Evolutionary conservation across 2,888 invertebrate species (phyloP).

Genomic region (Cataglyphis livida): DNA sequence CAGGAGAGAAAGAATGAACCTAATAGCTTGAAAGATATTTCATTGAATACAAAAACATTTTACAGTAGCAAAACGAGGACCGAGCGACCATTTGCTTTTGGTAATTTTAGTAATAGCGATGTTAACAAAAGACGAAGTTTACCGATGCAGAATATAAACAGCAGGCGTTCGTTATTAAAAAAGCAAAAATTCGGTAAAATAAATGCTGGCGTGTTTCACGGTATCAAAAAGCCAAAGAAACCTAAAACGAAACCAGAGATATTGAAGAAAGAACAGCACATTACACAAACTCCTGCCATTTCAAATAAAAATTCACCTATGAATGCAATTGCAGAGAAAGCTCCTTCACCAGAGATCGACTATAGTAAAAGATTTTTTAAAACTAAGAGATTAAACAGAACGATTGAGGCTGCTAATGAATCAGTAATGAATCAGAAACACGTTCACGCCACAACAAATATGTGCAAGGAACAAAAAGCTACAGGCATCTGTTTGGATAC

Average conservation of each 20-base stretch:
- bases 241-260: conserved; percentile 71
- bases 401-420: conserved; percentile 67
- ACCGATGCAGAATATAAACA: conserved; percentile 27
- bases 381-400: conserved; percentile 78
- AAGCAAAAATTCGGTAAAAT: conserved; percentile 87
- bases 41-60: conserved; percentile 79
- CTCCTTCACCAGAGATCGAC: conserved; percentile 71
- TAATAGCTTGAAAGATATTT: conserved; percentile 61
- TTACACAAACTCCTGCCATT: not conserved
- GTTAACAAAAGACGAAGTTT: conserved; percentile 62
- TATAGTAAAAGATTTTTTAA: conserved; percentile 86
- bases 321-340: conserved; percentile 36
- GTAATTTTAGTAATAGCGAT: not conserved
- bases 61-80: conserved; percentile 72
- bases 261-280: conserved; percentile 35
- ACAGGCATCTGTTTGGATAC: conserved; percentile 78
- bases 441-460: conserved; percentile 34
- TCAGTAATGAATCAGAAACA: conserved; percentile 77
- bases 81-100: conserved; percentile 12
- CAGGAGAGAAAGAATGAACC: conserved; percentile 71
- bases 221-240: conserved; percentile 88
- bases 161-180: conserved; percentile 79
- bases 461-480: conserved; percentile 67
- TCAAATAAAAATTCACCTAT: not conserved
- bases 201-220: conserved; percentile 89